Percentiles rank a stretch among this genome's conserved stretches.
phyloP scores from a whole-genome alignment of 1,140 invertebrate species.

The Drosophila malerkotliana region DNA sequence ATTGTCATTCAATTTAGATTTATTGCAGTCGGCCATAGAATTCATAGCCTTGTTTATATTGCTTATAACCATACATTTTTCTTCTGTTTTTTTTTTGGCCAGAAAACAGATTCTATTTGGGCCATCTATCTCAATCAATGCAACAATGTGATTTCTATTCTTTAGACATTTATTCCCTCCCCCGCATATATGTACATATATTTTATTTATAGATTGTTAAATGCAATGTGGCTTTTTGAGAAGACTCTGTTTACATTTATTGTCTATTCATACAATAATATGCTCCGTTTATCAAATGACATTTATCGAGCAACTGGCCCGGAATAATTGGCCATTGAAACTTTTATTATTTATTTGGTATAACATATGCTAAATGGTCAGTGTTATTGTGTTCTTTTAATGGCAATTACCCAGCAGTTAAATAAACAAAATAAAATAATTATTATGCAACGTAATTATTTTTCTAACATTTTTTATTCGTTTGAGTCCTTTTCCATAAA shows the following conservation, averaged over 20 bases:
- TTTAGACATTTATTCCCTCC: conserved; percentile 9
- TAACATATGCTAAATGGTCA: neutral
- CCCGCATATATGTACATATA: neutral
- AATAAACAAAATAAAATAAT: conserved; percentile 8
- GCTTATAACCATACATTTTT: conserved; percentile 58
- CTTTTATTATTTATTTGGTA: conserved; percentile 27
- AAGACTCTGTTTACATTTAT: neutral
- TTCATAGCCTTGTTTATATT: conserved; percentile 58
- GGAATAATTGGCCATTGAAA: conserved; percentile 35
- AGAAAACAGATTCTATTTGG: conserved; percentile 23
- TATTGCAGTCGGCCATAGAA: conserved; percentile 23
- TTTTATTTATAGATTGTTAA: conserved; percentile 8
- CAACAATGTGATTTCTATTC: neutral
- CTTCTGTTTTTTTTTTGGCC: conserved; percentile 14
- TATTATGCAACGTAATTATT: neutral
- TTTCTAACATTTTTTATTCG: neutral
- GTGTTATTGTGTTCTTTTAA: neutral
- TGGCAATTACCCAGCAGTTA: conserved; percentile 5
- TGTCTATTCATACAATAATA: conserved; percentile 3
- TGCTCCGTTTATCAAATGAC: conserved; percentile 34
- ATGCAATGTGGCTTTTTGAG: neutral
- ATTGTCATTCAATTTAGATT: conserved; percentile 60
- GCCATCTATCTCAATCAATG: conserved; percentile 30
- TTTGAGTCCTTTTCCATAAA: neutral
- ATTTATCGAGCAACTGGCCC: conserved; percentile 17